Evolutionary conservation across 2,113 vertebrate species (phyloP).

Genomic region (Hemibagrus wyckioides): DNA sequence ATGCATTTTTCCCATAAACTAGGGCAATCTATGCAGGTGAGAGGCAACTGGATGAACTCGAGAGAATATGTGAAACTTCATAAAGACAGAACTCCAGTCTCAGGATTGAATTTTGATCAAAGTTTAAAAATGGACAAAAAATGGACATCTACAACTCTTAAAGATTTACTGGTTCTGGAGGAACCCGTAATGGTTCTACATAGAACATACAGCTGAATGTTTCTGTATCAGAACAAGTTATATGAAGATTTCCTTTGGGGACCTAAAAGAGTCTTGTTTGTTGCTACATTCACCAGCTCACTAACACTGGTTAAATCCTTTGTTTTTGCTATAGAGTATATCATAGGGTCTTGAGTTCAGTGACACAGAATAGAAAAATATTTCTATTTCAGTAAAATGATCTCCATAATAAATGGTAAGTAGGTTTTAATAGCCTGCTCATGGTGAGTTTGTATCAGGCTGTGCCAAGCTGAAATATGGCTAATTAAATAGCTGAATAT

Average conservation of each 20-base stretch:
- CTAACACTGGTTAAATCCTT: background rate
- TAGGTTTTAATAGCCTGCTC: background rate
- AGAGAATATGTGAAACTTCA: background rate
- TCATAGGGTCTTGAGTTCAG: background rate
- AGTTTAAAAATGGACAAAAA: background rate
- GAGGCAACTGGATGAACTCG: background rate
- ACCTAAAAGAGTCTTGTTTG: background rate
- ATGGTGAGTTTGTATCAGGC: background rate
- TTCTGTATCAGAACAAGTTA: background rate
- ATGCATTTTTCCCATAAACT: background rate
- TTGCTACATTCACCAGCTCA: background rate
- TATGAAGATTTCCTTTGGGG: background rate
- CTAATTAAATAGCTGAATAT: constrained; percentile 3
- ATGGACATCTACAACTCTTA: background rate
- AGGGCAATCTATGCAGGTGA: background rate
- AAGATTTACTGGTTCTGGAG: background rate
- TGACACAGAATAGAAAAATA: background rate
- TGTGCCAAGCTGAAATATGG: background rate
- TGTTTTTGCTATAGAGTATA: background rate
- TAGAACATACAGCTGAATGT: background rate
- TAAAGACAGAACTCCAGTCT: too few relatives aligned
- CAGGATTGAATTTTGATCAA: too few relatives aligned
- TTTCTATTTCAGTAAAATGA: background rate
- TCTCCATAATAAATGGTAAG: background rate
- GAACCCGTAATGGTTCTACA: background rate